phyloP scores from a whole-genome alignment of 2,113 vertebrate genomes.

The Tragulus kanchil region DNA sequence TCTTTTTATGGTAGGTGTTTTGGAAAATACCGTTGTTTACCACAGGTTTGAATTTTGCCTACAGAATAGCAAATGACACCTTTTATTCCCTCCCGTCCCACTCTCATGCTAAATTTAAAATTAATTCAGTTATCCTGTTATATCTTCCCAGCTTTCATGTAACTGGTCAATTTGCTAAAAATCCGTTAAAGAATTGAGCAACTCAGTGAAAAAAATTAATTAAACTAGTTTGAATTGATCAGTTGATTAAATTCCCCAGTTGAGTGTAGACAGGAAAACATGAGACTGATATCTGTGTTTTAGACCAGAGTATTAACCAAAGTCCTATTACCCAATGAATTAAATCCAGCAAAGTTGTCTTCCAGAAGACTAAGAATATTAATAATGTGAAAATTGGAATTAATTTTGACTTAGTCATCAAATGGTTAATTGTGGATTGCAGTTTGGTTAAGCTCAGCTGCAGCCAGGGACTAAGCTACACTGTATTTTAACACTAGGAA shows the following conservation, averaged over 20 bases:
- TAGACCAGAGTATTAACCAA: neutral
- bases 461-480: neutral
- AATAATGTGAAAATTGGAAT: neutral
- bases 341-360: neutral
- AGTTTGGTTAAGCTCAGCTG: neutral
- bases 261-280: neutral
- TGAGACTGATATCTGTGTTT: neutral
- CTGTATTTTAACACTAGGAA: neutral
- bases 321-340: neutral
- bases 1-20: neutral
- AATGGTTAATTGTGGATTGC: neutral
- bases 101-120: slow-evolving; percentile 1
- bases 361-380: neutral
- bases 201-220: slow-evolving; percentile 63
- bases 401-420: neutral
- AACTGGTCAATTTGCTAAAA: slow-evolving; percentile 58
- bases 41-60: neutral
- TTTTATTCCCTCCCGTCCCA: neutral
- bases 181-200: slow-evolving; percentile 12
- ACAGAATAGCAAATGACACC: neutral
- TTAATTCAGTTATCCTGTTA: slow-evolving; percentile 54
- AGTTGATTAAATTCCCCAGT: slow-evolving; percentile 20
- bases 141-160: slow-evolving; percentile 16
- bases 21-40: neutral
- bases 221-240: slow-evolving; percentile 52